phyloP scores from a whole-genome alignment of 2,113 vertebrate genomes.

The Mormoops blainvillei region DNA sequence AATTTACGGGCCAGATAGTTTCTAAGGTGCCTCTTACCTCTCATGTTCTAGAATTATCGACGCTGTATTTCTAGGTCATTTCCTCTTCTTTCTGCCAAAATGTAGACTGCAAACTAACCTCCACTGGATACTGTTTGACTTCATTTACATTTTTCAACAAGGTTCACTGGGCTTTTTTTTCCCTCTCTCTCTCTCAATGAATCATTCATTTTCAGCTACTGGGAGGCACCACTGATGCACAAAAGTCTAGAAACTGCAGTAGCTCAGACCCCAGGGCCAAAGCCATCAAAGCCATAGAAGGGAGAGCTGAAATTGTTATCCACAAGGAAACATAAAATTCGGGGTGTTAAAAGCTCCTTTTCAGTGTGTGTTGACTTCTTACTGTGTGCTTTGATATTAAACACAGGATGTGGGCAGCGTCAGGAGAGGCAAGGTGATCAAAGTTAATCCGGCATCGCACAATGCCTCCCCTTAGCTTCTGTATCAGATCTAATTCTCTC shows the following conservation, averaged over 20 bases:
- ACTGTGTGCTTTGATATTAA: constrained; percentile 5
- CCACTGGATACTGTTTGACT: background rate
- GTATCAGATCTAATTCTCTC: background rate
- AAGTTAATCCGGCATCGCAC: background rate
- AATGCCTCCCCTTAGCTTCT: background rate
- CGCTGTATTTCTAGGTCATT: background rate
- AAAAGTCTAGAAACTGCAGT: background rate
- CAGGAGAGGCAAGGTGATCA: background rate
- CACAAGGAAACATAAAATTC: background rate
- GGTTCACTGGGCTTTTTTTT: background rate
- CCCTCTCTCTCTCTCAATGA: background rate
- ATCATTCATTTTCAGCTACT: background rate
- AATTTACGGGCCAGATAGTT: background rate
- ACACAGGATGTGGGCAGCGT: constrained; percentile 51
- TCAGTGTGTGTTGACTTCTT: background rate
- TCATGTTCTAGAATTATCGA: background rate
- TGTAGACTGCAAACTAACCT: background rate
- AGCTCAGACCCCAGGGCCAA: background rate
- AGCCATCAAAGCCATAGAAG: background rate
- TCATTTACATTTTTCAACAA: constrained; percentile 4
- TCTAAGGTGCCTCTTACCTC: background rate
- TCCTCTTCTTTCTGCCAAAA: background rate
- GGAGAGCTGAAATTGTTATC: background rate
- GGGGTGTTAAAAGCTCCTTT: background rate
- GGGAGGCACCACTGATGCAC: background rate